Percentiles rank a stretch among this genome's conserved stretches.
Conservation (phyloP, 2,888 invertebrate species). For the Opisthograptis luteolata region DNA sequence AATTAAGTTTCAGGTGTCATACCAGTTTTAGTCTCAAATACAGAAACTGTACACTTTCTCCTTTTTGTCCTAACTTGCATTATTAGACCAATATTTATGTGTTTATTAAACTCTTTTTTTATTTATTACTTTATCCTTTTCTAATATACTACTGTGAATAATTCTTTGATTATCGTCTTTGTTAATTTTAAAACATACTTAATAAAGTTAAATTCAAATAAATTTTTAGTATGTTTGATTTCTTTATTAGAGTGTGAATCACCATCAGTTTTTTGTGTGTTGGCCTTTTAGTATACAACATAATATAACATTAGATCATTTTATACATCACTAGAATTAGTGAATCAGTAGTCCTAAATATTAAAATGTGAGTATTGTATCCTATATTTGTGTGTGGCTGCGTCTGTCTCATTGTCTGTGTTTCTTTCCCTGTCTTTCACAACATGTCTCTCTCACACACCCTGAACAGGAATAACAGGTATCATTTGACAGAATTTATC, state of each 20-base stretch:
- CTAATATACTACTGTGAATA: too few relatives aligned
- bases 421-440: slow-evolving; percentile 82
- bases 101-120: too few relatives aligned
- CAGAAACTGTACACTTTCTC: too few relatives aligned
- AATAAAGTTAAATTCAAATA: too few relatives aligned
- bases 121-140: too few relatives aligned
- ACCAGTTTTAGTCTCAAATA: too few relatives aligned
- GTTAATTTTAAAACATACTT: too few relatives aligned
- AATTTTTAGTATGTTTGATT: not conserved
- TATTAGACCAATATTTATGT: too few relatives aligned
- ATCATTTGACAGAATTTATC: slow-evolving; percentile 62
- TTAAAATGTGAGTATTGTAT: slow-evolving; percentile 38
- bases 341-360: slow-evolving; percentile 30
- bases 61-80: too few relatives aligned
- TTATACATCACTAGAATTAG: slow-evolving; percentile 27
- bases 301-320: slow-evolving; percentile 1
- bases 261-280: not conserved
- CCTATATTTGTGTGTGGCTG: slow-evolving; percentile 71
- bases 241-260: not conserved
- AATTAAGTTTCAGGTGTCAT: too few relatives aligned
- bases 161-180: too few relatives aligned
- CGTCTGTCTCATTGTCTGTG: slow-evolving; percentile 82
- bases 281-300: not conserved
- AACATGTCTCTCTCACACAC: slow-evolving; percentile 81
- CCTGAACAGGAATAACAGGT: slow-evolving; percentile 83